Evolutionary conservation across 2,797 vertebrate species (phyloP).

Genomic region (Heliangelus exortis): DNA sequence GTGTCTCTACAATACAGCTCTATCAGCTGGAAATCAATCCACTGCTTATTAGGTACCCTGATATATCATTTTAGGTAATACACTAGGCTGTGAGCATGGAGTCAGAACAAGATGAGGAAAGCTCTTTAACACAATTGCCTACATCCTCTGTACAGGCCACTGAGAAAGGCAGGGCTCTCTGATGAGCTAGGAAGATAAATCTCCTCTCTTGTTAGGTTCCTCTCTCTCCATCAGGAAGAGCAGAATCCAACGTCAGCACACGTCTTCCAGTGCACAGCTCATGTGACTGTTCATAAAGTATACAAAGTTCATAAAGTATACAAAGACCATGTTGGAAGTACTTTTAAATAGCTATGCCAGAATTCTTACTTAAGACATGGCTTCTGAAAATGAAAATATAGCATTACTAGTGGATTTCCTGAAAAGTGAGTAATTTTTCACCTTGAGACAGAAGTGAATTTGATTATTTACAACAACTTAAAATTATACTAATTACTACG

Average conservation of each 20-base stretch:
- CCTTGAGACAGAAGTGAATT: neutral
- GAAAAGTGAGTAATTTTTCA: neutral
- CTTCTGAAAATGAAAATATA: neutral
- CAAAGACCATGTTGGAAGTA: neutral
- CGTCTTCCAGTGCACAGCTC: neutral
- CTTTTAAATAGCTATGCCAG: neutral
- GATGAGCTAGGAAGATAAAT: neutral
- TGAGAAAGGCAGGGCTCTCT: neutral
- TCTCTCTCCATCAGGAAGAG: neutral
- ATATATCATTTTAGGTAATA: neutral
- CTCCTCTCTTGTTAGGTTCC: neutral
- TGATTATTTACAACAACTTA: neutral
- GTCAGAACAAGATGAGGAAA: neutral
- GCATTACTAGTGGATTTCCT: neutral
- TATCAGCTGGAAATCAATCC: slow-evolving; percentile 12
- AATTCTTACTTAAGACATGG: neutral
- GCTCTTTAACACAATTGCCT: neutral
- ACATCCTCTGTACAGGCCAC: neutral
- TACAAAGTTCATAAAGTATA: neutral
- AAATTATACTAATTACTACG: neutral
- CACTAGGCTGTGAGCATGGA: neutral
- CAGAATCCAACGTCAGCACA: neutral
- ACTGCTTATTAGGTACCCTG: neutral
- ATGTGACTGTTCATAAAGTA: neutral
- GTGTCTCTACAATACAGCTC: neutral